Evolutionary conservation across 2,113 vertebrate species (phyloP).

Genomic region (Petaurus breviceps): DNA sequence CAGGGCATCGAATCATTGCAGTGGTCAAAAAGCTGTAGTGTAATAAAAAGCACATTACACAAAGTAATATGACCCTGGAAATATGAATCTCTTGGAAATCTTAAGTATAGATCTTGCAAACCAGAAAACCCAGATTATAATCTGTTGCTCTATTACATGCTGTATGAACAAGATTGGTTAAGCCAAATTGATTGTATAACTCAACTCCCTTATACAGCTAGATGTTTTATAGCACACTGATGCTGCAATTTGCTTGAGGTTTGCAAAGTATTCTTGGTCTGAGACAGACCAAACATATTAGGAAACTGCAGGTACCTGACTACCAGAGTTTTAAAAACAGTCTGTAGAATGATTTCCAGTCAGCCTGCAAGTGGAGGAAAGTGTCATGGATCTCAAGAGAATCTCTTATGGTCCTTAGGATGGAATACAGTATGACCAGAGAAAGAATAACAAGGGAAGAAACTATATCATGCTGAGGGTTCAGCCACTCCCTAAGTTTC

Average conservation of each 20-base stretch:
- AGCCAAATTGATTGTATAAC: not conserved
- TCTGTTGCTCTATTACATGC: not conserved
- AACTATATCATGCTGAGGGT: not conserved
- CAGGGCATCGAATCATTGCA: not conserved
- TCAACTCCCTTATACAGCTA: not conserved
- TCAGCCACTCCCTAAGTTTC: not conserved
- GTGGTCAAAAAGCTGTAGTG: not conserved
- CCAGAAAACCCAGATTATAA: not conserved
- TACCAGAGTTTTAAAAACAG: not conserved
- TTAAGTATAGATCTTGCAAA: not conserved
- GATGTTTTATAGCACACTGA: not conserved
- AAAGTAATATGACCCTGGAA: constrained; percentile 11
- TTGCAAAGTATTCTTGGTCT: constrained; percentile 38
- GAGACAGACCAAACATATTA: not conserved
- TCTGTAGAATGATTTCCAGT: not conserved
- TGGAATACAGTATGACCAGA: not conserved
- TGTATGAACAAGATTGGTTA: not conserved
- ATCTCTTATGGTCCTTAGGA: not conserved
- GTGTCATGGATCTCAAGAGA: not conserved
- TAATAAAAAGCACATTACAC: not conserved
- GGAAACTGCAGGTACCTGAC: not conserved
- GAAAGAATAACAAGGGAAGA: not conserved
- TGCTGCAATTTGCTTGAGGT: not conserved
- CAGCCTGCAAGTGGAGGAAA: not conserved
- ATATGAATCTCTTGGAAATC: constrained; percentile 7